Conservation (phyloP, 1,140 invertebrate genomes). For the Periplaneta americana region DNA sequence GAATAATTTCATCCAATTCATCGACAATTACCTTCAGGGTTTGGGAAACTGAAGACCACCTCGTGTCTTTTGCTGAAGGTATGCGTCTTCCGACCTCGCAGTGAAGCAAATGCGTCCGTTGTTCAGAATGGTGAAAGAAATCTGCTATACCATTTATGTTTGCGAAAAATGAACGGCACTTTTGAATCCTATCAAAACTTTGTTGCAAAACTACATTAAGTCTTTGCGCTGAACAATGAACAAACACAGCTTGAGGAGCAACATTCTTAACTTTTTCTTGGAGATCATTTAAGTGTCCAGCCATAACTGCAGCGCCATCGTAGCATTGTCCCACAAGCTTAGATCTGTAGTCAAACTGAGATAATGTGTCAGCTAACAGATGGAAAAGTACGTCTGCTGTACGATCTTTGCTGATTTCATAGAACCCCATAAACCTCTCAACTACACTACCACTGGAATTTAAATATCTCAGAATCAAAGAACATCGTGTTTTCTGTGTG, state of each 20-base stretch:
- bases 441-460: not conserved
- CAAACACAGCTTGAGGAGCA: not conserved
- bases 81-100: not conserved
- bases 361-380: not conserved
- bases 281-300: too few species aligned
- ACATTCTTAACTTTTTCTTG: not conserved
- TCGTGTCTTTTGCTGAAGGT: not conserved
- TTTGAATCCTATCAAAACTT: too few species aligned
- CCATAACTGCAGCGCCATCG: not conserved
- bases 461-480: not conserved
- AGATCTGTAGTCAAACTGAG: not conserved
- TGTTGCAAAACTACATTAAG: not conserved
- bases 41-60: not conserved
- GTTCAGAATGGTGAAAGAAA: too few species aligned
- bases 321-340: not conserved
- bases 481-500: conserved; percentile 4
- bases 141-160: too few species aligned
- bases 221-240: not conserved
- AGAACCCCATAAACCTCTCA: not conserved
- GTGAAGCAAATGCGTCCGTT: not conserved
- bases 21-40: not conserved
- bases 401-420: not conserved
- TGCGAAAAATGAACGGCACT: too few species aligned
- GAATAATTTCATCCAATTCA: not conserved
- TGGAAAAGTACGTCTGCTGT: not conserved